These are phyloP conservation scores for Ctenosaura bakeri DNA, from an alignment of 2,797 vertebrate species.

Conservation along the genomic window DNA sequence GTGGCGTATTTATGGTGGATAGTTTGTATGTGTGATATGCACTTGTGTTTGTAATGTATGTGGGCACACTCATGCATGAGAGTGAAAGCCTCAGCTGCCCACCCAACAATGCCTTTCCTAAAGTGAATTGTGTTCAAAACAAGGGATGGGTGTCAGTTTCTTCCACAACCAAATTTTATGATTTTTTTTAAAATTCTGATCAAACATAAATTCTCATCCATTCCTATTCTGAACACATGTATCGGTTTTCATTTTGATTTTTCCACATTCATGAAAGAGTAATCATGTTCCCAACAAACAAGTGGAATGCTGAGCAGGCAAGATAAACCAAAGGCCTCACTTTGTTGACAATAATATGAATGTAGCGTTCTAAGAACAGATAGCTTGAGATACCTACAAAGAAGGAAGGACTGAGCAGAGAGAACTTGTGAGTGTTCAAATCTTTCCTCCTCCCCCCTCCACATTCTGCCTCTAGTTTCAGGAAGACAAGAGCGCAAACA, in stretches of 20 bases:
- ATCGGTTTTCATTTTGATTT: background rate
- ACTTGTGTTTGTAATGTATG: too few species aligned
- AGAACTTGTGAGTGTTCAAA: background rate
- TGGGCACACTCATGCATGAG: background rate
- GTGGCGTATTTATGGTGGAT: too few species aligned
- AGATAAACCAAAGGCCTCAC: background rate
- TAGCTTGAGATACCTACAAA: background rate
- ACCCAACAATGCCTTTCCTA: background rate
- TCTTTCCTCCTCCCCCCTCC: background rate
- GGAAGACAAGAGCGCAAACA: constrained; percentile 6
- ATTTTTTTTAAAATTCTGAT: background rate
- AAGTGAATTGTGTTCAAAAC: background rate
- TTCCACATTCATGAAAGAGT: background rate
- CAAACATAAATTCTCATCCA: background rate
- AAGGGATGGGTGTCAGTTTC: background rate
- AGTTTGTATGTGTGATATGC: too few species aligned
- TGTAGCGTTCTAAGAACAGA: background rate
- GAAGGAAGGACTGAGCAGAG: background rate
- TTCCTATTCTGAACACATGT: background rate
- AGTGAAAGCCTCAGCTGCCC: background rate
- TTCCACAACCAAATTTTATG: background rate
- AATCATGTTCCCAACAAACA: background rate
- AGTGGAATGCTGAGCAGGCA: background rate
- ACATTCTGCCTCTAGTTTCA: background rate
- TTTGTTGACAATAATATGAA: constrained; percentile 2